Conservation (phyloP, 2,888 invertebrate genomes). For the Drosophila kuntzei region DNA sequence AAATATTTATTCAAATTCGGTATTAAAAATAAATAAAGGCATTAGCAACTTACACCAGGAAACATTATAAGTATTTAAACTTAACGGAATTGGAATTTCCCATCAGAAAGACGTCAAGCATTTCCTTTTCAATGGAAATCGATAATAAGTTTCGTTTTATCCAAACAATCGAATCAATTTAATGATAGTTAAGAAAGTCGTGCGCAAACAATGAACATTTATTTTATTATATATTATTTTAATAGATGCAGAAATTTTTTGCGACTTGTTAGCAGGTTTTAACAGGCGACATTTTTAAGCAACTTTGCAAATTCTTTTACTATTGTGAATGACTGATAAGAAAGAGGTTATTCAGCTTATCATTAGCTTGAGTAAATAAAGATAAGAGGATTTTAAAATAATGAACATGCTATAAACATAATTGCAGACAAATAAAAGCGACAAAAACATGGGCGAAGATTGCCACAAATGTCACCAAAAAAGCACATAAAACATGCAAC, state of each 20-base stretch:
- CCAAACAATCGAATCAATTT: slow-evolving; percentile 32
- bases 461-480: slow-evolving; percentile 18
- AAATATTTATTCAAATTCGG: too few relatives aligned
- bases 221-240: slow-evolving; percentile 17
- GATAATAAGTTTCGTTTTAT: slow-evolving; percentile 12
- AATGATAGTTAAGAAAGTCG: slow-evolving; percentile 24
- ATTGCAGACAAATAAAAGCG: slow-evolving; percentile 5
- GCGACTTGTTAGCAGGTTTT: neutral
- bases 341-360: neutral
- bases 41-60: too few relatives aligned
- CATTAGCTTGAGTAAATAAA: neutral
- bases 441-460: slow-evolving; percentile 28
- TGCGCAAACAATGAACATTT: slow-evolving; percentile 22
- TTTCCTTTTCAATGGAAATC: slow-evolving; percentile 52
- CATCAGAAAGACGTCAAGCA: slow-evolving; percentile 16
- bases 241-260: slow-evolving; percentile 9
- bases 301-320: slow-evolving; percentile 1
- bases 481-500: slow-evolving; percentile 50
- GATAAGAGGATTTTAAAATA: slow-evolving; percentile 5
- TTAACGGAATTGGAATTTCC: slow-evolving; percentile 19
- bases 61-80: neutral
- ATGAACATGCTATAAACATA: slow-evolving; percentile 26
- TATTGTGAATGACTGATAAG: slow-evolving; percentile 28
- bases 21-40: too few relatives aligned
- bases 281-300: slow-evolving; percentile 28